These are phyloP conservation scores for Caenorhabditis sp. DNA, from an alignment of 2,888 invertebrate genomes.

Conservation along the genomic window DNA sequence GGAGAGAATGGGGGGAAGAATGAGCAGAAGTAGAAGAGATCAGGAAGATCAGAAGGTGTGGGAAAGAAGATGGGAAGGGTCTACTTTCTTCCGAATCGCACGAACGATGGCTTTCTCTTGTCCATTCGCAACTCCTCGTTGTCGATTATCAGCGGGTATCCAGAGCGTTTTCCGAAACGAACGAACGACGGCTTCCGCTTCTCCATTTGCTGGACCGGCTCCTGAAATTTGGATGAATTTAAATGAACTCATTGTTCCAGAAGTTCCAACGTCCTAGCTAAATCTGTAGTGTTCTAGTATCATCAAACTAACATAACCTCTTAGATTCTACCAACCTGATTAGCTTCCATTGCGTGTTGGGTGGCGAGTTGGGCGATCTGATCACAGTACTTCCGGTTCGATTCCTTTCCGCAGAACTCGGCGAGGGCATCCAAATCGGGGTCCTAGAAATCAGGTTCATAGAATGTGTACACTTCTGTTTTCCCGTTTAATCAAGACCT, in stretches of 20 bases:
- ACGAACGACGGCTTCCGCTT: conserved; percentile 77
- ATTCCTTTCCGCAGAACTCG: conserved; percentile 62
- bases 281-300: not conserved
- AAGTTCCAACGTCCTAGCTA: not conserved
- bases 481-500: conserved; percentile 13
- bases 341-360: conserved; percentile 32
- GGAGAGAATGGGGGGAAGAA: not conserved
- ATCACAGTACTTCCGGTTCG: conserved; percentile 59
- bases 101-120: conserved; percentile 75
- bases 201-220: conserved; percentile 49
- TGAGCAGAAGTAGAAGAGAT: conserved; percentile 20
- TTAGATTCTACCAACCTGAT: conserved; percentile 31
- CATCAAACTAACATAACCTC: not conserved
- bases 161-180: conserved; percentile 74
- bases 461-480: not conserved
- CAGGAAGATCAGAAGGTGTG: conserved; percentile 19
- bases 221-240: conserved; percentile 12
- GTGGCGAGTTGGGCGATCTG: conserved; percentile 52
- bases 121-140: conserved; percentile 59
- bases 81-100: conserved; percentile 74
- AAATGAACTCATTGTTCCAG: not conserved
- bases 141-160: conserved; percentile 39
- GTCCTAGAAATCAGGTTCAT: conserved; percentile 31
- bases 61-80: not conserved
- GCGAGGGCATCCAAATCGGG: conserved; percentile 59